A percentile compares a stretch with the other conserved stretches of the same genome.
These are phyloP conservation scores for Nomada fabriciana DNA, from an alignment of 2,888 invertebrate genomes.

Conservation along the genomic window DNA sequence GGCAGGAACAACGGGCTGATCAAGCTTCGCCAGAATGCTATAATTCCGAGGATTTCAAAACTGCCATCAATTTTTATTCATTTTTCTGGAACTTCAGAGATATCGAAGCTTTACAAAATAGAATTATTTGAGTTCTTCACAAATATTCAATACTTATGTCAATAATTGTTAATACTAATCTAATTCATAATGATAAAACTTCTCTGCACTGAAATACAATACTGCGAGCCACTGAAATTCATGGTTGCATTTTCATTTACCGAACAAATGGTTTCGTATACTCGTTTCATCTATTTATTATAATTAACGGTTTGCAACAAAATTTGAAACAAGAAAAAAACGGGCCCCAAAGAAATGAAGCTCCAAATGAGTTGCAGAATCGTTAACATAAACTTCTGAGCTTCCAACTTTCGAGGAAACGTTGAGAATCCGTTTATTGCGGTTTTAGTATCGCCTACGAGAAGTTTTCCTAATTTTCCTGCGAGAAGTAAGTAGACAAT, in stretches of 20 bases:
- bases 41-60: slow-evolving; percentile 1
- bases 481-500: neutral
- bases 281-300: neutral
- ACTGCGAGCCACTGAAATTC: too few species aligned
- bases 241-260: too few species aligned
- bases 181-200: too few species aligned
- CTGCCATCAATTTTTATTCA: neutral
- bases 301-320: neutral
- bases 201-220: too few species aligned
- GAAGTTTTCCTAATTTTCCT: slow-evolving; percentile 8
- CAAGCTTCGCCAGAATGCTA: slow-evolving; percentile 10
- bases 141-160: too few species aligned
- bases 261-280: too few species aligned
- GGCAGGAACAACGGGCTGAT: neutral
- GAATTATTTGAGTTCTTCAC: too few species aligned
- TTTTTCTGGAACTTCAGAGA: neutral
- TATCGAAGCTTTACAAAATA: too few species aligned
- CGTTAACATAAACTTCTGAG: slow-evolving; percentile 8
- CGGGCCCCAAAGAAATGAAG: neutral
- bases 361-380: slow-evolving; percentile 1
- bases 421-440: slow-evolving; percentile 6
- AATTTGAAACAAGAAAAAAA: neutral
- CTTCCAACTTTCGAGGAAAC: slow-evolving; percentile 9
- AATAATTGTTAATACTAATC: too few species aligned
- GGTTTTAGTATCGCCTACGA: too few species aligned